Evolutionary conservation across 1,140 invertebrate species (phyloP), one percentile per base, ranked within the genome.

Genomic region (Littorina saxatilis): DNA sequence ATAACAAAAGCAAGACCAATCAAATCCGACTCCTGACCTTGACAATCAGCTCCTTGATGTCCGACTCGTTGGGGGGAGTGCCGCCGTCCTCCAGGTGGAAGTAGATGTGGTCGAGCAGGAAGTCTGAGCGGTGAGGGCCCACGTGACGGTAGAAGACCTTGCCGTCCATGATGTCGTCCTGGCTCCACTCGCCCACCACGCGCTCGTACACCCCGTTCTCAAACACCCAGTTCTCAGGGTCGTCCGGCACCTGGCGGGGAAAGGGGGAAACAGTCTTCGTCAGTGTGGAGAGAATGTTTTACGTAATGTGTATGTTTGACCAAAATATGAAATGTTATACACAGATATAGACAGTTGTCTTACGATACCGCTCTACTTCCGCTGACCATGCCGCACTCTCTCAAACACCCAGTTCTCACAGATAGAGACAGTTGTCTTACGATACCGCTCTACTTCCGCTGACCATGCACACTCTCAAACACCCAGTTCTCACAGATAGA

Each of bases 61-160:
- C 82, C 13, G 92, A 93, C 37, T 84, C 82, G 78, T 93, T 93
- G 29, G 92, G 92, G 9, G 92, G 92, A 1, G 87, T 84, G 47
- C 85, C 86, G 43, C 83, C 85, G 82, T 93, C 92, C 37, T 76
- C 63, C 3, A 93, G 43, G 39, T 40, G 87, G 80, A 93, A 92
- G 37, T 83, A 84, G 27, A 93, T 88, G 72, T 68, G 87, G 74
- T 93, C 91, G 2, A 86, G 86, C 27, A 89, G 82, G 39, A 89
- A 79, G 47, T 87, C 85, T 43, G 88, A 83, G 37, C 82, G 70
- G 63, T 91, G 89, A 7, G 85, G 79, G 9, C 92, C 92, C 27
- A 88, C 86, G 84, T 93, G 91, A 11, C 88, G 85, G 83, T 93
- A 93, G 81, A 91, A 92, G 23, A 93, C 84, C 82, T 88, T 88